Percentiles rank a stretch among this genome's conserved stretches.
Evolutionary conservation across 2,797 vertebrate genomes (phyloP).

Genomic region (Sarcophilus harrisii): DNA sequence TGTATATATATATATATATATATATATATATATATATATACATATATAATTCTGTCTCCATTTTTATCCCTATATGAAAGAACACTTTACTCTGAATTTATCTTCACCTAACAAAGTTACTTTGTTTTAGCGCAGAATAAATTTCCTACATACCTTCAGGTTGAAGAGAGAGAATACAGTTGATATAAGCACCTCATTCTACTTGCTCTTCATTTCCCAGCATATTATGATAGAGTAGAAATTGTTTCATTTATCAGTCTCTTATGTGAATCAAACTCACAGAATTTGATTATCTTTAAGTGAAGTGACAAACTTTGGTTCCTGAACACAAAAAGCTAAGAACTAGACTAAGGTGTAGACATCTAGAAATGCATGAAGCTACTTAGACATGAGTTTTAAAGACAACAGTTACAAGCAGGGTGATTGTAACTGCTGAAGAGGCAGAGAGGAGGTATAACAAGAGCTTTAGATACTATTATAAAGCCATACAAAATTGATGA

Average conservation of each 20-base stretch:
- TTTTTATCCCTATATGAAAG: neutral
- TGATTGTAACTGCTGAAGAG: conserved; percentile 31
- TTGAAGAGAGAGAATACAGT: neutral
- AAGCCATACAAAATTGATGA: conserved; percentile 55
- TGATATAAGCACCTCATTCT: neutral
- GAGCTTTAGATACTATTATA: neutral
- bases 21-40: neutral
- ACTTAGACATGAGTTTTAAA: conserved; percentile 9
- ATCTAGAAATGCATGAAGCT: neutral
- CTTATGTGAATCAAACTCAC: neutral
- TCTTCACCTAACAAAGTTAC: neutral
- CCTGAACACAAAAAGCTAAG: neutral
- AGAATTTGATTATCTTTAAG: neutral
- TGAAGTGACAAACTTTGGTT: neutral
- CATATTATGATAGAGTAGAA: neutral
- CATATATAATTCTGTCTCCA: neutral
- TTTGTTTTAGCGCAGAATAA: neutral
- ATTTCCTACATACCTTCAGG: neutral
- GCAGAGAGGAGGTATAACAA: conserved; percentile 36
- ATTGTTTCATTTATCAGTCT: neutral
- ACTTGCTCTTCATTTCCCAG: neutral
- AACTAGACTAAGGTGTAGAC: neutral
- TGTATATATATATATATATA: neutral
- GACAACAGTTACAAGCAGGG: conserved; percentile 46
- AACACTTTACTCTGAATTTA: neutral